These are phyloP conservation scores for Cuniculus paca DNA, from an alignment of 2,797 vertebrate species.

Conservation along the genomic window DNA sequence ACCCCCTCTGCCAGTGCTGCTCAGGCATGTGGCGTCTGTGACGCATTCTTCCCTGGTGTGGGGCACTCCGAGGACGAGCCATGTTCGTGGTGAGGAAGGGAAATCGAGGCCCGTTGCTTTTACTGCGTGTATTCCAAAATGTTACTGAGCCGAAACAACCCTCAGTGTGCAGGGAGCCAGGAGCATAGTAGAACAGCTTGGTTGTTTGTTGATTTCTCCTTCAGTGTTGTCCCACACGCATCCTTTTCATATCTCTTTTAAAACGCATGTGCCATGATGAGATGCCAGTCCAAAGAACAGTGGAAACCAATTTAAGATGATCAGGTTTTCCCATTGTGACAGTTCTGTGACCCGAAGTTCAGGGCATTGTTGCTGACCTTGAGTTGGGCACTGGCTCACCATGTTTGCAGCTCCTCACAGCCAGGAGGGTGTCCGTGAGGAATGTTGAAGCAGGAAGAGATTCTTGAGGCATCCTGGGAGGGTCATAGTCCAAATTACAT, in stretches of 20 bases:
- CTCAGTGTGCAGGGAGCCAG: rapidly evolving
- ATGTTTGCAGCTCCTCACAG: neutral
- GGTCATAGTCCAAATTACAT: neutral
- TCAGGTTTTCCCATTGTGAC: neutral
- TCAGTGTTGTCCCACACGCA: no score
- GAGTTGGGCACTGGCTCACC: neutral
- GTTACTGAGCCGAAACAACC: rapidly evolving
- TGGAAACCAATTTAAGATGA: neutral
- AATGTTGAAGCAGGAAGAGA: neutral
- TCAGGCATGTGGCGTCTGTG: rapidly evolving
- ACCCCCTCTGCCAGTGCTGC: neutral
- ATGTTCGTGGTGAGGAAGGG: neutral
- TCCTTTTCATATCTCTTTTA: neutral
- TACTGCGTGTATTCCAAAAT: rapidly evolving
- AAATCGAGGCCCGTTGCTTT: neutral
- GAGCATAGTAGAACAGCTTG: neutral
- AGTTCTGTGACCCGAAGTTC: neutral
- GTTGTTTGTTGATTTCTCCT: neutral
- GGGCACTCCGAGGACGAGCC: neutral
- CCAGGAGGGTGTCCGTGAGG: neutral
- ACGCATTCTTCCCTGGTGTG: neutral
- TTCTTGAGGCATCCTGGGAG: neutral
- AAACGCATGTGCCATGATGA: neutral
- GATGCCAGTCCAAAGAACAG: neutral
- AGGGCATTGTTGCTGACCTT: neutral